phyloP scores from a whole-genome alignment of 2,113 vertebrate species.

The Sigmodon hispidus region DNA sequence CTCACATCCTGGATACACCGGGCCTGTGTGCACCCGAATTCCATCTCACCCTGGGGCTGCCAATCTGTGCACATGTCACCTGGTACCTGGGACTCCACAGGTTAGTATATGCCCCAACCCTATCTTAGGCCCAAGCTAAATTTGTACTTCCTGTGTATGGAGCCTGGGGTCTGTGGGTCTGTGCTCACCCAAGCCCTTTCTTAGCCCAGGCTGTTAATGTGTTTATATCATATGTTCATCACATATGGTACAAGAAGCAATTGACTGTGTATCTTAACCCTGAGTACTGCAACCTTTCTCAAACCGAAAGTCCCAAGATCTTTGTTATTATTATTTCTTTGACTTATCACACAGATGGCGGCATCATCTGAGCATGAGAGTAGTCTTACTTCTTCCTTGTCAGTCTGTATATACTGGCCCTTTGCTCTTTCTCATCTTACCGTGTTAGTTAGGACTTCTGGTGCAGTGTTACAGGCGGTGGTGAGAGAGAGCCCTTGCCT shows the following conservation, averaged over 20 bases:
- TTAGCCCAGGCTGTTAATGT: not conserved
- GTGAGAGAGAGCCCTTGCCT: not conserved
- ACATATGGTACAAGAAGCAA: not conserved
- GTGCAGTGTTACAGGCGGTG: not conserved
- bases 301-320: not conserved
- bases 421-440: not conserved
- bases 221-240: too few species aligned
- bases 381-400: not conserved
- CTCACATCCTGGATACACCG: not conserved
- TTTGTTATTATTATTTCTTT: not conserved
- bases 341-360: not conserved
- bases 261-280: not conserved
- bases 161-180: not conserved
- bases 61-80: not conserved
- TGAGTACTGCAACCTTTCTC: not conserved
- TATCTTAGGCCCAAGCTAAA: not conserved
- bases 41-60: not conserved
- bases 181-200: not conserved
- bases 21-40: not conserved
- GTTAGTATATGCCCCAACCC: not conserved
- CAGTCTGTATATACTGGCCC: not conserved
- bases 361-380: not conserved
- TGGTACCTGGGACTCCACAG: not conserved
- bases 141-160: not conserved
- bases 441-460: not conserved